phyloP scores from a whole-genome alignment of 2,888 invertebrate species.

The Melinaea marsaeus region DNA sequence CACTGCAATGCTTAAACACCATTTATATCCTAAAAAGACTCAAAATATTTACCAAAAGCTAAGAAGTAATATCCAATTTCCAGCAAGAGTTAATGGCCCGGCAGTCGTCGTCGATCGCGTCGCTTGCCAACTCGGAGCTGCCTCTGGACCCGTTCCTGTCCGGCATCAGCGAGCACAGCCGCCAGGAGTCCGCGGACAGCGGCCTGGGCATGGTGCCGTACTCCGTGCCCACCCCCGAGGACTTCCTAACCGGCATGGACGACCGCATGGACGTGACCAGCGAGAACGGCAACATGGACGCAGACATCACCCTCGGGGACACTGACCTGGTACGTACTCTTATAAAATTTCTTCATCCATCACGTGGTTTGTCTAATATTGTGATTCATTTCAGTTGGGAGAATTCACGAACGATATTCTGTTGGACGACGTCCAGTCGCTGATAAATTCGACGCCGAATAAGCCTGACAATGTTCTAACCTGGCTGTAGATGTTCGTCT shows the following conservation, averaged over 20 bases:
- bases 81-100: slow-evolving; percentile 86
- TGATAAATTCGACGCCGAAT: slow-evolving; percentile 91
- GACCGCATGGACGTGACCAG: slow-evolving; percentile 94
- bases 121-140: slow-evolving; percentile 77
- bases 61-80: slow-evolving; percentile 35
- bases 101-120: slow-evolving; percentile 71
- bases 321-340: slow-evolving; percentile 89
- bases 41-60: no score
- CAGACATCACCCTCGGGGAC: slow-evolving; percentile 87
- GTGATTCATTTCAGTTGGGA: slow-evolving; percentile 80
- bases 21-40: no score
- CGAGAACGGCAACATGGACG: slow-evolving; percentile 84
- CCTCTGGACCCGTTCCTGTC: slow-evolving; percentile 89
- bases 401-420: slow-evolving; percentile 92
- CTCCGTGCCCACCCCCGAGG: slow-evolving; percentile 95
- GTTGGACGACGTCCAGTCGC: slow-evolving; percentile 91
- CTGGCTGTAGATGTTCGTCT: slow-evolving; percentile 81
- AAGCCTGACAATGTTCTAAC: slow-evolving; percentile 92
- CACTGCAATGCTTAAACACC: no score
- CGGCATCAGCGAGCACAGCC: slow-evolving; percentile 90
- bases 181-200: slow-evolving; percentile 96
- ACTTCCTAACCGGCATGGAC: slow-evolving; percentile 93
- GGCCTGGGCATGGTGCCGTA: slow-evolving; percentile 94
- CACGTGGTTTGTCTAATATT: no score
- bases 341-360: no score